phyloP scores from a whole-genome alignment of 2,797 vertebrate genomes.

The Chrosomus eos region DNA sequence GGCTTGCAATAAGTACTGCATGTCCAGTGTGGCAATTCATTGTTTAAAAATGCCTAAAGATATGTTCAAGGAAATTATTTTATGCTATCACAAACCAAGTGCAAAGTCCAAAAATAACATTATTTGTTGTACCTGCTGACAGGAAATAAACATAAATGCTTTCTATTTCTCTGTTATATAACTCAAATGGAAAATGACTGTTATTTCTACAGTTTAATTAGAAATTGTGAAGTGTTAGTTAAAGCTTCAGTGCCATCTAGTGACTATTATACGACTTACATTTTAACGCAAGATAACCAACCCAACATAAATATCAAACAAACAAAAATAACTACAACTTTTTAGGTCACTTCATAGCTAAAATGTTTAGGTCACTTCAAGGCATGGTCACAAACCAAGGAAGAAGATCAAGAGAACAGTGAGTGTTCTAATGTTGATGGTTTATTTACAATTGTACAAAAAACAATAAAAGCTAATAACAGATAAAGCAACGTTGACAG shows the following conservation, averaged over 20 bases:
- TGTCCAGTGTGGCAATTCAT: neutral
- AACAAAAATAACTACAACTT: neutral
- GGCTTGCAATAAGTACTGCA: neutral
- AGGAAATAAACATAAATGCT: neutral
- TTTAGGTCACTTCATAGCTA: neutral
- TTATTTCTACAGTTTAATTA: neutral
- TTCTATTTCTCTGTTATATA: neutral
- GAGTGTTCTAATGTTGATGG: slow-evolving; percentile 63
- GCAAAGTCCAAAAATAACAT: slow-evolving; percentile 54
- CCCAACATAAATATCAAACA: neutral
- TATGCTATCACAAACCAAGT: slow-evolving; percentile 3
- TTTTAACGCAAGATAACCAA: neutral
- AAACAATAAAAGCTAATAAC: slow-evolving; percentile 59
- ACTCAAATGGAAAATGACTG: neutral
- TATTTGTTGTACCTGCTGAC: neutral
- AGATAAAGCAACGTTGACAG: slow-evolving; percentile 52
- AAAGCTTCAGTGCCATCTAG: slow-evolving; percentile 26
- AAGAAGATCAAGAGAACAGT: slow-evolving; percentile 10
- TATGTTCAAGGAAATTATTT: neutral
- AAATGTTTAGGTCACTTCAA: neutral
- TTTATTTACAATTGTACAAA: slow-evolving; percentile 81
- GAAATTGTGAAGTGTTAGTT: neutral
- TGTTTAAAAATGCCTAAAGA: neutral
- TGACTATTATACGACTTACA: neutral
- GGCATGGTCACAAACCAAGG: neutral